Percentiles rank a stretch among this genome's conserved stretches.
phyloP scores from a whole-genome alignment of 2,797 vertebrate genomes.

The Muraenolepis orangiensis region DNA sequence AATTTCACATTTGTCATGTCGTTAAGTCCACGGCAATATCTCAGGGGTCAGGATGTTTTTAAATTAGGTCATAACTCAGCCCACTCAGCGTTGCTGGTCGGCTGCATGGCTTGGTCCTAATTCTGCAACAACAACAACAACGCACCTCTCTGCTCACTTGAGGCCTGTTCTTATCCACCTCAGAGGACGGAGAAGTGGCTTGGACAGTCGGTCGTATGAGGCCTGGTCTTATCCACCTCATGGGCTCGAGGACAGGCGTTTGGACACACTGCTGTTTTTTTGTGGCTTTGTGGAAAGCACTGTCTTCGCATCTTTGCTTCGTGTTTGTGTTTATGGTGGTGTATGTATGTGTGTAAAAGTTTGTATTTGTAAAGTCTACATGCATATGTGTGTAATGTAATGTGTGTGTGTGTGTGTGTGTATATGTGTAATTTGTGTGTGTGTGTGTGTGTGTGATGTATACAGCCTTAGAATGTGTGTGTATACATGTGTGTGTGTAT shows the following conservation, averaged over 20 bases:
- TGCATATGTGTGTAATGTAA: no score
- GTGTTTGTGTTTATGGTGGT: background rate
- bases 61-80: constrained; percentile 32
- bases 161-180: background rate
- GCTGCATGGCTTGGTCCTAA: constrained; percentile 33
- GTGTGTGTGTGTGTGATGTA: background rate
- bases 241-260: no score
- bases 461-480: background rate
- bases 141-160: no score
- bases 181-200: background rate
- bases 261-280: no score
- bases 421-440: no score
- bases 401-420: background rate
- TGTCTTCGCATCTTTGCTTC: background rate
- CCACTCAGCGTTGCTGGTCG: constrained; percentile 10
- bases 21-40: constrained; percentile 39
- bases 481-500: background rate
- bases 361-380: no score
- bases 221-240: no score
- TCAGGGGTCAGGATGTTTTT: constrained; percentile 20
- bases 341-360: no score
- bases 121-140: background rate
- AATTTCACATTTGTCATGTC: constrained; percentile 31
- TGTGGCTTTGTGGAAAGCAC: no score
- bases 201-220: no score